Conservation (phyloP, 2,113 vertebrate genomes). For the Carassius carassius region DNA sequence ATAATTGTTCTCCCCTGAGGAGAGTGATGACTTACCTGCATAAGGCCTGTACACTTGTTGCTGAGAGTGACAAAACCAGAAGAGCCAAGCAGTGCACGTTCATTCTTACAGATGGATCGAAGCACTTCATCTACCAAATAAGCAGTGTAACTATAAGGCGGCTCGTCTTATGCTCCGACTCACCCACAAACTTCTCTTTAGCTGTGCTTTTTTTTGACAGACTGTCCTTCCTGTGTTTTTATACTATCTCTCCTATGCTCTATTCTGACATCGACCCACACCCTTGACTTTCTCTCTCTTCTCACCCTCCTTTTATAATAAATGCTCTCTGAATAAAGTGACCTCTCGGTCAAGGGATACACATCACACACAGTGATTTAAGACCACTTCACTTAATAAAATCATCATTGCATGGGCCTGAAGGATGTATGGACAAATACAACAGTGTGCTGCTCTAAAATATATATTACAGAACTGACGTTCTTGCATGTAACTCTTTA, state of each 20-base stretch:
- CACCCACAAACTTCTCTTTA: neutral
- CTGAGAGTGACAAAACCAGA: constrained; percentile 56
- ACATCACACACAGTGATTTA: constrained; percentile 14
- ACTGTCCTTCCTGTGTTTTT: constrained; percentile 24
- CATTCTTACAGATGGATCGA: constrained; percentile 56
- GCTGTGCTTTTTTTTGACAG: neutral
- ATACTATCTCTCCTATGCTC: constrained; percentile 27
- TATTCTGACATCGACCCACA: neutral
- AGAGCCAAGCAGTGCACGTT: constrained; percentile 59
- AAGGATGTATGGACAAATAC: neutral
- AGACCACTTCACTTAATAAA: neutral
- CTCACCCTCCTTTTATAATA: constrained; percentile 56
- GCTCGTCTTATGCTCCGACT: neutral
- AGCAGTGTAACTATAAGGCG: neutral
- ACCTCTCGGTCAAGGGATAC: constrained; percentile 51
- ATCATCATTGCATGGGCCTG: neutral
- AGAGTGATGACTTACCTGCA: constrained; percentile 65
- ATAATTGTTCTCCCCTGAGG: neutral
- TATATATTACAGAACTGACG: neutral
- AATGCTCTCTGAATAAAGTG: constrained; percentile 66
- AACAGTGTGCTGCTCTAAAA: neutral
- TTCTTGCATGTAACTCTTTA: constrained; percentile 20
- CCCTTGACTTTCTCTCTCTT: too few species aligned
- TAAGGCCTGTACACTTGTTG: constrained; percentile 60
- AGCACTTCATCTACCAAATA: constrained; percentile 2